Base-by-base conservation (phyloP, 1,140 invertebrate genomes). In the Triops longicaudatus region DNA sequence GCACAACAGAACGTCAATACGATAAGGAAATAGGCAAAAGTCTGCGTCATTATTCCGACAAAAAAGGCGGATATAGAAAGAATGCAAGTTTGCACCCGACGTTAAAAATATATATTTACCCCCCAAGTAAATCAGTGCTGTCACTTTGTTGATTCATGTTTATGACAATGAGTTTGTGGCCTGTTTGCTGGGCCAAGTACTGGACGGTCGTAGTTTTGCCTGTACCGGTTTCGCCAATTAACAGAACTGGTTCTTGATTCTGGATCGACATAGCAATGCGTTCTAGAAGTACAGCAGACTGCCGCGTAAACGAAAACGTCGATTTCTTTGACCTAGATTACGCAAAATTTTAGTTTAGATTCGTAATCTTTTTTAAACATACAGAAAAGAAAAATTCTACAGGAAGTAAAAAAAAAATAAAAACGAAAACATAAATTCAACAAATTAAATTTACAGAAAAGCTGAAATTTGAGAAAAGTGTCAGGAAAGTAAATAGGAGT, bases 61-160 rank as follows among this genome's bases (percentile, higher is more conserved):
- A 44, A 44, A 44, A 44, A 12, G 43, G 17, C 43, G 17, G 31
- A 73, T 43, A 41, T 22, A 14, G 37, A 79, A 43, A 72, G 76
- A 1, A 43, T 44, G 0, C n/a, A 50, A 12, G 75, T 78, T 14
- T 44, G n/a, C n/a, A n/a, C n/a, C n/a, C n/a, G n/a, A n/a, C n/a
- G n/a, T n/a, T n/a, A n/a, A n/a, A n/a, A n/a, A n/a, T n/a, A n/a
- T n/a, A 83, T 83, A 63, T 6, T n/a, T 83, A 90, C 84, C 98
- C 97, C 81, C 98, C 98, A 1, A 99, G 86, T 12, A 99, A 86
- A 87, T 99, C 98, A 2, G 93, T 90, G 73, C 93, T 95, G 85
- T 99, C 97, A 80, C 94, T 98, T 84, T 99, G 97, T 83, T 99
- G 97, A 83, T 98, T 99, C 92, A 99, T 94, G 84, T 99, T 99